Conservation (phyloP, 2,888 invertebrate species). For the Cheilosia variabilis region DNA sequence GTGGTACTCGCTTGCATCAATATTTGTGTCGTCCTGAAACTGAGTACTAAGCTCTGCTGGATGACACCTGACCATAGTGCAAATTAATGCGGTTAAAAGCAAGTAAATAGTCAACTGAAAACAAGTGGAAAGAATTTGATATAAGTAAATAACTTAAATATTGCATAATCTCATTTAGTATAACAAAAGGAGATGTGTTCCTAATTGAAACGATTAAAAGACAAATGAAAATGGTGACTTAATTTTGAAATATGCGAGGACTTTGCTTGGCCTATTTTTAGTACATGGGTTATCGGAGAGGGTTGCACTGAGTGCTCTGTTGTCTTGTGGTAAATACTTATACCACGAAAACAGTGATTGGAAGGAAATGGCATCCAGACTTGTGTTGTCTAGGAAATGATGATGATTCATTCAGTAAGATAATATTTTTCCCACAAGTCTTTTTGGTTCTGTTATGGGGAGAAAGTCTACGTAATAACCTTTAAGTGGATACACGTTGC, state of each 20-base stretch:
- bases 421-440: too few relatives aligned
- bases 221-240: neutral
- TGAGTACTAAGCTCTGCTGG: slow-evolving; percentile 52
- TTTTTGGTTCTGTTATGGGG: too few relatives aligned
- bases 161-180: too few relatives aligned
- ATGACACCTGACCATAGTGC: slow-evolving; percentile 42
- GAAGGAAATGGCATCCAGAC: slow-evolving; percentile 5
- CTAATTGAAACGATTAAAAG: too few relatives aligned
- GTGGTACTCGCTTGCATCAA: slow-evolving; percentile 79
- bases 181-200: too few relatives aligned
- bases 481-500: too few relatives aligned
- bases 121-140: neutral
- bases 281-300: slow-evolving; percentile 48
- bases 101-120: slow-evolving; percentile 55
- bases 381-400: too few relatives aligned
- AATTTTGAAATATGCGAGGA: slow-evolving; percentile 1
- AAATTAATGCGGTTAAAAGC: slow-evolving; percentile 29
- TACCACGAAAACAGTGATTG: neutral
- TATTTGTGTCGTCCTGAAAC: slow-evolving; percentile 36
- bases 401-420: too few relatives aligned
- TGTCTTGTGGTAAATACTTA: neutral
- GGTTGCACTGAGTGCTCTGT: slow-evolving; percentile 10
- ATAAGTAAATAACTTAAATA: too few relatives aligned
- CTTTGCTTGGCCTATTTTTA: slow-evolving; percentile 37
- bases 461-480: too few relatives aligned